phyloP scores from a whole-genome alignment of 2,888 invertebrate species.

The Prosopocoilus inquinatus region DNA sequence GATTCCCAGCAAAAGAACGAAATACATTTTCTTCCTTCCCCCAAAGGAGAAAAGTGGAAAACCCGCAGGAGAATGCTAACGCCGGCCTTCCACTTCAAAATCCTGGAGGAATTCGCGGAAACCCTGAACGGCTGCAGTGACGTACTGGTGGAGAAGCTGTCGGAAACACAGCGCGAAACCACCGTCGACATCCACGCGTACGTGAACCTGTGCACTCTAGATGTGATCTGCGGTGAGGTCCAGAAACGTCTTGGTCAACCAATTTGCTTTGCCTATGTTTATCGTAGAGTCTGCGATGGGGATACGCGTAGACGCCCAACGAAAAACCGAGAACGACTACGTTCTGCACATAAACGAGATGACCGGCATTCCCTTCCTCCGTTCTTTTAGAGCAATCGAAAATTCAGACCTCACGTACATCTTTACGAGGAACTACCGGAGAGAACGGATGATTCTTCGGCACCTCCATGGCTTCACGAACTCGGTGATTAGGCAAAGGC shows the following conservation, averaged over 20 bases:
- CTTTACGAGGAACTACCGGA: conserved; percentile 59
- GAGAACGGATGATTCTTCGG: conserved; percentile 52
- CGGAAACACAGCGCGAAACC: neutral
- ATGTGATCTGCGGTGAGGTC: neutral
- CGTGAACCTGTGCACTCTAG: neutral
- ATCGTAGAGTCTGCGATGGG: conserved; percentile 71
- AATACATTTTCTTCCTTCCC: too few relatives aligned
- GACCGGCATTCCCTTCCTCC: conserved; percentile 35
- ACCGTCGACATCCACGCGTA: neutral
- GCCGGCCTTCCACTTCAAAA: conserved; percentile 50
- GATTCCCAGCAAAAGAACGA: too few relatives aligned
- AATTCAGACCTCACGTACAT: conserved; percentile 49
- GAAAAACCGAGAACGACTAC: conserved; percentile 65
- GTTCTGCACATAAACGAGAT: conserved; percentile 66
- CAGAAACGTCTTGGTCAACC: neutral
- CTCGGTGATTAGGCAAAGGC: conserved; percentile 48
- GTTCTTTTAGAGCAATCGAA: conserved; percentile 49
- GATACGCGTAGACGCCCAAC: conserved; percentile 68
- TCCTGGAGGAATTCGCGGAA: conserved; percentile 45
- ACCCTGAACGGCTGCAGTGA: neutral
- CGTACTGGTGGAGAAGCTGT: neutral
- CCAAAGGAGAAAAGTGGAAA: conserved; percentile 48
- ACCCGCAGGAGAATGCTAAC: conserved; percentile 49
- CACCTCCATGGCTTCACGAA: conserved; percentile 57
- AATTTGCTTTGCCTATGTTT: neutral